Evolutionary conservation across 2,113 vertebrate genomes (phyloP).

Genomic region (Callipepla squamata): DNA sequence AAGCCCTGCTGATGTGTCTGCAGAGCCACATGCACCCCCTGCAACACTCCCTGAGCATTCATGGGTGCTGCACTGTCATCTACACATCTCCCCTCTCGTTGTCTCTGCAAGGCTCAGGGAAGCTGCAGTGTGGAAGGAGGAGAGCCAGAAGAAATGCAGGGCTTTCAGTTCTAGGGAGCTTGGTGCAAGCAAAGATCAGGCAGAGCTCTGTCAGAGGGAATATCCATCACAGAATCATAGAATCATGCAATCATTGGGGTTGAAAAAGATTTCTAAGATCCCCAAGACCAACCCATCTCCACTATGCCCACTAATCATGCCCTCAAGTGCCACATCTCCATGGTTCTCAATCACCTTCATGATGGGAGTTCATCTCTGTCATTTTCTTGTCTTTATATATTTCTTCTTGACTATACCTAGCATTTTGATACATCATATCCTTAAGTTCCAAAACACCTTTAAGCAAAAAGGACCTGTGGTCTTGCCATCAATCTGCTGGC

Average conservation of each 20-base stretch:
- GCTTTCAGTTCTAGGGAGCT: background rate
- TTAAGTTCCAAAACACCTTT: background rate
- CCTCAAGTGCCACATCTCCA: too few species aligned
- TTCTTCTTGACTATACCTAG: background rate
- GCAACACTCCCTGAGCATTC: background rate
- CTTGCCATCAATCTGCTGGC: background rate
- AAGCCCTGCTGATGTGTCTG: background rate
- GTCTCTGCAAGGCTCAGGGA: background rate
- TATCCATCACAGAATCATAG: background rate
- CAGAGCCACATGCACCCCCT: background rate
- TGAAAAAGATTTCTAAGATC: too few species aligned
- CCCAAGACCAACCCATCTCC: too few species aligned
- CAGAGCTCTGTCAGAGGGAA: rapidly evolving
- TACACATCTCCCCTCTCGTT: background rate
- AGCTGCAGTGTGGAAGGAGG: rapidly evolving
- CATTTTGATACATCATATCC: background rate
- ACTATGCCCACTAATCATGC: too few species aligned
- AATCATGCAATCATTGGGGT: too few species aligned
- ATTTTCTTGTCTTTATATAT: background rate
- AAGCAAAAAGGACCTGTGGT: background rate
- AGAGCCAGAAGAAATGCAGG: background rate
- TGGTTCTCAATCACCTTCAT: too few species aligned
- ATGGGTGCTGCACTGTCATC: background rate
- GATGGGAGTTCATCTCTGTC: background rate
- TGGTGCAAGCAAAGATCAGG: background rate